These are phyloP conservation scores for Miltochrista miniata DNA, from an alignment of 2,888 invertebrate species.

Conservation along the genomic window DNA sequence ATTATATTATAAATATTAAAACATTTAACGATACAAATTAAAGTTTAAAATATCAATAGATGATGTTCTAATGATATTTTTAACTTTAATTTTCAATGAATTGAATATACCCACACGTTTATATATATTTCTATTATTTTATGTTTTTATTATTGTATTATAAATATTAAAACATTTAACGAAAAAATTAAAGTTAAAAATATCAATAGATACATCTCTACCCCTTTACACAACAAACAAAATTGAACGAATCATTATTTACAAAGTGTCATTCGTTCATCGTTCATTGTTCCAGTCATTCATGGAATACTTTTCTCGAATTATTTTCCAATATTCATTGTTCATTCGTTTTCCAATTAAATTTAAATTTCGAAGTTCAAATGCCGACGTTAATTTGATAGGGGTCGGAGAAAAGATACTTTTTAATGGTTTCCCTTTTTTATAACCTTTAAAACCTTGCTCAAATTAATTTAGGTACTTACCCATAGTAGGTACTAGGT, in stretches of 20 bases:
- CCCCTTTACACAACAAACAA: conserved; percentile 1
- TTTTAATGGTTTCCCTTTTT: not conserved
- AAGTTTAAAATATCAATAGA: conserved; percentile 9
- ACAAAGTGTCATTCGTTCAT: conserved; percentile 28
- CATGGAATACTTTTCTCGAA: conserved; percentile 25
- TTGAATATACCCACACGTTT: too few species aligned
- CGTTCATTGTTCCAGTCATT: conserved; percentile 18
- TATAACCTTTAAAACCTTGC: too few species aligned
- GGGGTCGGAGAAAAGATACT: not conserved
- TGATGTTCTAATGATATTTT: too few species aligned
- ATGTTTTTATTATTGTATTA: too few species aligned
- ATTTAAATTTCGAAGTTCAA: conserved; percentile 17
- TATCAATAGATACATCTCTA: conserved; percentile 9
- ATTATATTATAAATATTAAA: too few species aligned
- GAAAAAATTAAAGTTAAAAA: not conserved
- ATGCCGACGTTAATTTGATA: conserved; percentile 1
- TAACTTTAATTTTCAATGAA: too few species aligned
- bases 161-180: too few species aligned
- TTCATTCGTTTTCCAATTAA: conserved; percentile 26
- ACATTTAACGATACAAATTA: not conserved
- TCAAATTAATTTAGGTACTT: too few species aligned
- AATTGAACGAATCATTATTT: conserved; percentile 23
- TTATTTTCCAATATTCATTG: conserved; percentile 38
- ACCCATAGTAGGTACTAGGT: too few species aligned
- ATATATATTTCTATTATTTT: too few species aligned